Base-by-base conservation (phyloP, 2,888 invertebrate species). In the Alviniconcha strummeri region DNA sequence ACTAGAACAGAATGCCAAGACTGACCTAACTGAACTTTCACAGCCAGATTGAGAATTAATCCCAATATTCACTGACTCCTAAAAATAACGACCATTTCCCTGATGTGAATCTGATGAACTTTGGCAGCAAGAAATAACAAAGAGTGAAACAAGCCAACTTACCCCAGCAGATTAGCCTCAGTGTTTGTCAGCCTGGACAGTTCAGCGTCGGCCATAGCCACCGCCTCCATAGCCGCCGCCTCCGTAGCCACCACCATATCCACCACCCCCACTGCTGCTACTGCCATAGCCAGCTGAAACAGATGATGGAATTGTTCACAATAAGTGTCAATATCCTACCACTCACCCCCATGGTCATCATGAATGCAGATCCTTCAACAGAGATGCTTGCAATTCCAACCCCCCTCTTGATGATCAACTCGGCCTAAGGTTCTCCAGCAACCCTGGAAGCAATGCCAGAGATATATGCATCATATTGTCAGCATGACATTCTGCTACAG, bases 151-250 rank as follows among this genome's bases (percentile, higher is more conserved):
- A 57, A 6, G 8, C 57, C 5, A 52, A 79, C 79, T 67, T 67
- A 79, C 79, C 79, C 64, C 79, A 79, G 67, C 79, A 79, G 79
- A 60, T 67, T 52, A 17, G 9, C 19, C 67, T 19, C n/a, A 5
- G 15, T 4, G 52, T 52, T 8, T 17, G 19, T 15, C 8, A 36
- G 8, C 64, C 7, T 5, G 11, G 17, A 80, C 60, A 64, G 76
- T 80, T 84, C 84, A 85, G 76, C 85, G 82, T 72, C 85, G 84
- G 57, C 84, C 80, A 76, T 83, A 84, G 76, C 80, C 84, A 56
- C 83, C 84, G 15, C 82, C 82, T 60, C 78, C 84, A 56, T 74
- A 74, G n/a, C 71, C 69, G 7, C 84, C 84, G 1, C 67, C 79
- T 4, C 85, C 85, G n/a, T 82, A 54, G 11, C 56, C 55, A 8